Base-by-base conservation (phyloP, 2,888 invertebrate species). In the Ochlodes sylvanus region DNA sequence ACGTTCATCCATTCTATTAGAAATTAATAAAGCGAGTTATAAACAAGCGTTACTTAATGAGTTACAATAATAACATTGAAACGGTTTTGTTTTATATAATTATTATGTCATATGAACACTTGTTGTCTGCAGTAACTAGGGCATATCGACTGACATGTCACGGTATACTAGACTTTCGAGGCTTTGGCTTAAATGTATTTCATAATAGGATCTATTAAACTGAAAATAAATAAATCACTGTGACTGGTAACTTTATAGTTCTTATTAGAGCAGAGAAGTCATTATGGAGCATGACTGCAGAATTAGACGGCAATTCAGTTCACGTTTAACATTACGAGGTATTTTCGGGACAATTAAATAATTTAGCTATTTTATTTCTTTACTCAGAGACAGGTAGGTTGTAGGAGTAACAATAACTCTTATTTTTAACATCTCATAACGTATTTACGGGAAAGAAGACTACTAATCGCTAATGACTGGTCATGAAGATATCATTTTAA, bases 121-220 rank as follows among this genome's bases (percentile, higher is more conserved):
- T 64, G 57, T 47, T 42, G 19, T 32, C 15, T 41, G 44, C 17
- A 38, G n/a, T 57, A 64, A 64, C 19, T 50, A 55, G 64, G 57
- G 64, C 57, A 64, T 64, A 38, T 64, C 64, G 57, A 14, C 56
- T 47, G 57, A 57, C 57, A 64, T 57, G 64, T 47, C 64, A 64
- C 64, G 57, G 34, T 64, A 12, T 57, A 38, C 57, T 57, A 34
- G 64, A 38, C 47, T 56, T 57, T 47, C 56, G 57, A 50, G 64
- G 57, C 19, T 62, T 62, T 52, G 19, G 7, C 17, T 50, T 63
- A 44, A 64, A 50, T 50, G 47, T 47, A 38, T 19, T 15, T 44
- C 56, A 17, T 47, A 64, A 64, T 44, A 47, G 56, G 14, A 27
- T 38, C 56, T 19, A 38, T 60, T 60, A 12, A 32, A 56, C 21